A percentile compares a stretch with the other conserved stretches of the same genome.
Evolutionary conservation across 2,888 invertebrate species (phyloP).

Genomic region (Alentia gelatinosa): DNA sequence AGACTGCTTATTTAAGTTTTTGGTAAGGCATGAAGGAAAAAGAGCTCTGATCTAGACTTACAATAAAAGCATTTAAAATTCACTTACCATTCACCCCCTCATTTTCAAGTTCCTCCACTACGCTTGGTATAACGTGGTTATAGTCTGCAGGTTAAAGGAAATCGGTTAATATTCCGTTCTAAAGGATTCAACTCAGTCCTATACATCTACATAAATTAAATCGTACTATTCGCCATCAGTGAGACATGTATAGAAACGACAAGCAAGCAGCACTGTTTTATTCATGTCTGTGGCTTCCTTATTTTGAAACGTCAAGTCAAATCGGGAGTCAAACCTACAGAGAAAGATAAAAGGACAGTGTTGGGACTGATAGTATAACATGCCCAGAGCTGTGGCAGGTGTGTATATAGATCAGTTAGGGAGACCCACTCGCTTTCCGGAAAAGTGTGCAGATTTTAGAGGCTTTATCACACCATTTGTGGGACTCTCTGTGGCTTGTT

Average conservation of each 20-base stretch:
- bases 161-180: neutral
- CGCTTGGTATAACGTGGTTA: neutral
- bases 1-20: neutral
- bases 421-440: no score
- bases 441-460: no score
- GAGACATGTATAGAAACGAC: neutral
- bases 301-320: neutral
- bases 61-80: neutral
- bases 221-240: neutral
- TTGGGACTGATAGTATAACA: no score
- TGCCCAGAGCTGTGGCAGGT: no score
- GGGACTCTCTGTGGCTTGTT: no score
- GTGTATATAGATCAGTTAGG: no score
- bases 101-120: neutral
- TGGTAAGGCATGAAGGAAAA: neutral
- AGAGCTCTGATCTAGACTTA: neutral
- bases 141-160: neutral
- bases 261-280: neutral
- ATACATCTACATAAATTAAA: neutral
- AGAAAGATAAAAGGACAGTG: no score
- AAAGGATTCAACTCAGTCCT: neutral
- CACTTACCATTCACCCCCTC: neutral
- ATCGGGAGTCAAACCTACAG: no score
- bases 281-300: neutral
- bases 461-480: no score